Base-by-base conservation (phyloP, 2,888 invertebrate genomes). In the Hyposoter dolosus region DNA sequence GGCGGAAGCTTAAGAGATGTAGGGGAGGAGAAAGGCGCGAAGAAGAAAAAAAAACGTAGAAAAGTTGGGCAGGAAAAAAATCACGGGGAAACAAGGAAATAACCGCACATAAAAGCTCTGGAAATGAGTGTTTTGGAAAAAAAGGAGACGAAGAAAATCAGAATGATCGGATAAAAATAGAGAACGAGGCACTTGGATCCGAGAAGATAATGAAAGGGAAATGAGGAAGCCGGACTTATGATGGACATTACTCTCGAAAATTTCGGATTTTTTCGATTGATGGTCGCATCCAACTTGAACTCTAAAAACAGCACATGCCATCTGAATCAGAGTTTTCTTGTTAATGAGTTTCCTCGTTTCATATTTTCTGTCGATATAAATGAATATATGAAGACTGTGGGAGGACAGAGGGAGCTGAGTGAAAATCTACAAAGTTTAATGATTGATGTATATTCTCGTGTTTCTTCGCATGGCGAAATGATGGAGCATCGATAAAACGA, bases 401-500 rank as follows among this genome's bases (percentile, higher is more conserved):
- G 72, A 23, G 68, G 53, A 66, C n/a, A 50, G n/a, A 50, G 10
- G 74, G 35, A 35, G 83, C 81, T 69, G 87, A 85, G 76, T 86
- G 83, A 60, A 66, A 35, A 47, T 72, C 45, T 60, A 19, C 28
- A 60, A 53, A 23, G 32, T 69, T 63, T 40, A 85, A 71, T 60
- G 84, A 75, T 88, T 88, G 89, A 80, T 89, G 89, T 89, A 78
- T 89, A 88, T 84, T 84, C 86, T 80, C 50, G 75, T n/a, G 66
- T 69, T 56, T 78, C 53, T 88, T 89, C 89, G 89, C 92, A 93
- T 92, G 92, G 91, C 92, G 93, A 93, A 92, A 93, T 93, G 92
- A 93, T 92, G 91, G 92, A 91, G 90, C 88, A 88, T 63, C 86
- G 89, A 91, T 91, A 89, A 85, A 76, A 76, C 56, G 71, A n/a